Conservation (phyloP, 1,140 invertebrate genomes). For the Hylaeus anthracinus region DNA sequence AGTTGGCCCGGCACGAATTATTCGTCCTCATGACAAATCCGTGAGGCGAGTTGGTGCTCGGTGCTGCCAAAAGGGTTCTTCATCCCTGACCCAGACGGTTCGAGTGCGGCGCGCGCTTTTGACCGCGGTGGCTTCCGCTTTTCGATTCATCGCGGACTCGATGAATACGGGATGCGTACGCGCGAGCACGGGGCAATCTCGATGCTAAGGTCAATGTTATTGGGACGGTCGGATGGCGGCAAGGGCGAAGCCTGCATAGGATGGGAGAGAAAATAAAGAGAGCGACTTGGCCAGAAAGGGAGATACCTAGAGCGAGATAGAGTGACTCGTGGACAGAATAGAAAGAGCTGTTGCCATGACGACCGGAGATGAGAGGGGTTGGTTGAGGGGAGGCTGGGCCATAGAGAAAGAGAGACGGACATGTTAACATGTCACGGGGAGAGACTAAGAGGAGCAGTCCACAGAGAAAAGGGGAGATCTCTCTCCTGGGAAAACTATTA, state of each 20-base stretch:
- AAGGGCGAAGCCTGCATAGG: constrained; percentile 51
- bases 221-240: constrained; percentile 62
- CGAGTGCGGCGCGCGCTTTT: constrained; percentile 12
- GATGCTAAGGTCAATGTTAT: constrained; percentile 75
- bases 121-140: constrained; percentile 38
- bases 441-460: constrained; percentile 33
- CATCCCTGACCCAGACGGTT: neutral
- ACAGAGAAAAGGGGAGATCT: neutral
- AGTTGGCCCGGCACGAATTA: too few species aligned
- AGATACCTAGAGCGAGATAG: constrained; percentile 50
- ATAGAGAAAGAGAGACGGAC: constrained; percentile 36
- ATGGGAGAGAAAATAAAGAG: constrained; percentile 52
- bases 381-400: constrained; percentile 47
- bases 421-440: constrained; percentile 27
- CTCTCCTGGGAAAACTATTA: constrained; percentile 62
- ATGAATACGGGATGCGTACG: constrained; percentile 42
- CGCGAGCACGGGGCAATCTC: constrained; percentile 57
- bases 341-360: constrained; percentile 70
- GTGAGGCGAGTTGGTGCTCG: too few species aligned
- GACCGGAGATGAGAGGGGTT: constrained; percentile 61
- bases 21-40: too few species aligned
- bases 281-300: constrained; percentile 32
- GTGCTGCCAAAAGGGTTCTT: too few species aligned
- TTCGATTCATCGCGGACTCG: constrained; percentile 38
- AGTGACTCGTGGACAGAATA: constrained; percentile 27